These are phyloP conservation scores for Eulemur rubriventer DNA, from an alignment of 2,797 vertebrate species.

Conservation along the genomic window DNA sequence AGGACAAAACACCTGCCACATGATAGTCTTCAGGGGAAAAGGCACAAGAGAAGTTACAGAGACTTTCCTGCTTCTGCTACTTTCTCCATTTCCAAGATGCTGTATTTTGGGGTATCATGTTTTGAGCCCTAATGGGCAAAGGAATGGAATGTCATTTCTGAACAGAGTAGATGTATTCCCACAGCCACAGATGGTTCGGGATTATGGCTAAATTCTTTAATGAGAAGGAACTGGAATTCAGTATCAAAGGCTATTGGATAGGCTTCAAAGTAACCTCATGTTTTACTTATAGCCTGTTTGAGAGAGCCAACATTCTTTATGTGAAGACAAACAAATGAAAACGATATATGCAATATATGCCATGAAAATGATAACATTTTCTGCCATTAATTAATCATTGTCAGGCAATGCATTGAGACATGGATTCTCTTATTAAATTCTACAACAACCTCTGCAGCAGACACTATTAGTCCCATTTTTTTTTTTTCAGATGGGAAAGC, in stretches of 20 bases:
- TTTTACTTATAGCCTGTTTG: neutral
- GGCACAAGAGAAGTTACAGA: neutral
- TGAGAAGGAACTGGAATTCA: neutral
- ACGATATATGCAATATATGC: neutral
- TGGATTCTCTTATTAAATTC: neutral
- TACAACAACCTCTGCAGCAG: neutral
- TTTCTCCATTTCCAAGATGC: neutral
- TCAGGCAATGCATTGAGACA: neutral
- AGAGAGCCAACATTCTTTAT: neutral
- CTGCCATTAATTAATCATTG: neutral
- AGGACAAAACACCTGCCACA: neutral
- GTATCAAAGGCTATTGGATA: neutral
- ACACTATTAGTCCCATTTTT: neutral
- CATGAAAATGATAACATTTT: neutral
- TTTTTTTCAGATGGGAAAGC: neutral
- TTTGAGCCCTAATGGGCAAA: neutral
- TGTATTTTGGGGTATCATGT: neutral
- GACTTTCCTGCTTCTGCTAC: neutral
- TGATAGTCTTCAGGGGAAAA: too few relatives aligned
- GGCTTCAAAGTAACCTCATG: neutral
- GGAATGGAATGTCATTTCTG: neutral
- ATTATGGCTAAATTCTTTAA: neutral
- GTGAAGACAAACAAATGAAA: conserved; percentile 29
- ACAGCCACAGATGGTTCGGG: neutral
- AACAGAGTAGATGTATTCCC: neutral